Evolutionary conservation across 2,113 vertebrate species (phyloP), one percentile per base, ranked within the genome.

Genomic region (Protomyctophum bolini): DNA sequence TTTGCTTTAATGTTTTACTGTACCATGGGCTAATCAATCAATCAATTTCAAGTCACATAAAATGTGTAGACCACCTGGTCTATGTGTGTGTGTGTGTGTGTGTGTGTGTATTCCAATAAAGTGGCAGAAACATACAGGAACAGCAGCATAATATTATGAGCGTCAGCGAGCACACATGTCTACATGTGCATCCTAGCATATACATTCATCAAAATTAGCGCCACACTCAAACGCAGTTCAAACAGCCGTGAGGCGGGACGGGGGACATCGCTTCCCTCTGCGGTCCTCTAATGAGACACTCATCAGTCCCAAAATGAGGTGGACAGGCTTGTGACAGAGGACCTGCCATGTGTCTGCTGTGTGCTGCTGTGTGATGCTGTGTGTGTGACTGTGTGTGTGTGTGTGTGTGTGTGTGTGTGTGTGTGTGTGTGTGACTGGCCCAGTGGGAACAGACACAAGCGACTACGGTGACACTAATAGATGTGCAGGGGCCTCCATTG

Each of bases 401-500:
- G 55, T 80, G 79, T 60, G 73, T 75, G 58, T 80, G 79, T 60
- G 73, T 75, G 58, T 80, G 79, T 60, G 73, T 75, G 58, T 80
- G 79, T 60, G 73, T 75, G 58, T 80, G 79, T 60, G 73, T 75
- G 58, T 49, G 80, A 66, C 59, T 49, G 76, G 52, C 67, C 68
- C 66, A 60, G 73, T 72, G 84, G 70, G 77, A 84, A 10, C 61
- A 21, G 21, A 77, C 82, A 83, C 83, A 81, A 61, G 72, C 77
- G 63, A 62, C 67, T 10, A 6, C 70, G 11, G 60, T 84, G 87
- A 89, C 89, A 87, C 85, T 87, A 87, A 90, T 88, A 75, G 80
- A 84, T 76, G 77, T 82, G 63, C 80, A 59, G n/a, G 85, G 81
- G 45, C 71, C 79, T 71, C 79, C 68, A 63, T 76, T 51, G 58